Evolutionary conservation across 1,140 invertebrate species (phyloP), one percentile per base, ranked within the genome.

Genomic region (Aphelinus certus): DNA sequence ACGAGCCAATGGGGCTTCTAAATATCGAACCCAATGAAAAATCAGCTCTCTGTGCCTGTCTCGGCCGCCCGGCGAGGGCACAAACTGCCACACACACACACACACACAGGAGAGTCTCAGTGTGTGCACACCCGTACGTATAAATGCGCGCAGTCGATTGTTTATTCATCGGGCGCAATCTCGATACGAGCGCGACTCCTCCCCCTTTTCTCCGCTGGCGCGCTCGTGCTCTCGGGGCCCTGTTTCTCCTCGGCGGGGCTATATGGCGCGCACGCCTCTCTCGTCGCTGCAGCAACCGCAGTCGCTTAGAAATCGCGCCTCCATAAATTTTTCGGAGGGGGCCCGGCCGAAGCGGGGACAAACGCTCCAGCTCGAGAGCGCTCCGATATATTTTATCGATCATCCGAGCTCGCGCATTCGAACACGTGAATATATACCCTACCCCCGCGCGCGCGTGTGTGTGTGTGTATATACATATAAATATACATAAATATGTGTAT

Each of bases 321-420:
- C 66, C 66, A 75, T 75, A 75, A 75, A 75, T 75, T 69, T 64
- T 61, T 57, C 51, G 10, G 26, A 26, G 26, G 26, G 51, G 51
- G 51, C 49, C 26, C 57, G 26, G 63, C 26, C 49, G 62, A 53
- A 47, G n/a, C 42, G 60, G 3, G 6, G 51, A 43, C 47, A 46
- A 56, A 7, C 53, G 10, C 61, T 48, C 46, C 43, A 1, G 61
- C 43, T n/a, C 46, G 10, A 5, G 70, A 53, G 47, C 55, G 43
- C 45, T 43, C 65, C 51, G 61, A 63, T 69, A 75, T 75, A 75
- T 70, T 75, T 75, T 75, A 75, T 75, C 73, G 73, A 75, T 69
- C 73, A 45, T 51, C 55, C 26, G 26, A 26, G 26, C 26, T 26
- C 26, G 26, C 26, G 26, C 26, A 26, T 26, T 26, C 26, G 26